These are phyloP conservation scores for Glaucidium brasilianum DNA, from an alignment of 2,113 vertebrate species.

Conservation along the genomic window DNA sequence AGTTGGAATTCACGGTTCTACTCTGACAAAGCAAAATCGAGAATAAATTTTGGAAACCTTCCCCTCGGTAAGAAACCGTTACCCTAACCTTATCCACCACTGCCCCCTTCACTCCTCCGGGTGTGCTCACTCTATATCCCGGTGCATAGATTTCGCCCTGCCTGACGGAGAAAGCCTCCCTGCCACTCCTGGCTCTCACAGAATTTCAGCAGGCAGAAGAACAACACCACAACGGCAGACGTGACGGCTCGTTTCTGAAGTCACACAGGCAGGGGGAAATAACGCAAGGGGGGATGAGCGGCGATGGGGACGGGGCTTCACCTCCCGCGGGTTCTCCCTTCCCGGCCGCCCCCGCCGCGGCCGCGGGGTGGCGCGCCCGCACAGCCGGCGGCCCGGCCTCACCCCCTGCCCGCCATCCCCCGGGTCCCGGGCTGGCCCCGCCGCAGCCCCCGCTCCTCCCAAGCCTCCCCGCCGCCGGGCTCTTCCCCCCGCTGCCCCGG, in stretches of 20 bases:
- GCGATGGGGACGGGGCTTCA: not conserved
- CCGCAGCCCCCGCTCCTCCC: not conserved
- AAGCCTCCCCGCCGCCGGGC: not conserved
- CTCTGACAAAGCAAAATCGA: not conserved
- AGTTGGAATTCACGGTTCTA: not conserved
- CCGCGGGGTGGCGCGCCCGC: conserved; percentile 60
- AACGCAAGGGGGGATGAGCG: accelerated
- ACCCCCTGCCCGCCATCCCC: not conserved
- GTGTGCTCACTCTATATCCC: accelerated
- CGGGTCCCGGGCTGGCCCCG: not conserved
- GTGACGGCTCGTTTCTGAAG: not conserved
- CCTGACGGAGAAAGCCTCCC: accelerated
- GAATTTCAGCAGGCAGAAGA: not conserved
- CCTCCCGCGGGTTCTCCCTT: not conserved
- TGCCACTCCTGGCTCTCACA: not conserved
- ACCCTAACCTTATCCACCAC: not conserved
- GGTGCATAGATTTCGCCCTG: accelerated
- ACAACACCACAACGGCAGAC: accelerated
- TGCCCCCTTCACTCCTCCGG: not conserved
- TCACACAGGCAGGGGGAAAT: accelerated
- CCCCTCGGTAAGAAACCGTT: not conserved
- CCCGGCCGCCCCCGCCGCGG: not conserved
- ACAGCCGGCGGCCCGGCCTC: not conserved
- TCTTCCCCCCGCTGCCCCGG: not conserved
- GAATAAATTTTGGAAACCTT: not conserved